Evolutionary conservation across 1,140 invertebrate genomes (phyloP).

Genomic region (Anagrus nilaparvatae): DNA sequence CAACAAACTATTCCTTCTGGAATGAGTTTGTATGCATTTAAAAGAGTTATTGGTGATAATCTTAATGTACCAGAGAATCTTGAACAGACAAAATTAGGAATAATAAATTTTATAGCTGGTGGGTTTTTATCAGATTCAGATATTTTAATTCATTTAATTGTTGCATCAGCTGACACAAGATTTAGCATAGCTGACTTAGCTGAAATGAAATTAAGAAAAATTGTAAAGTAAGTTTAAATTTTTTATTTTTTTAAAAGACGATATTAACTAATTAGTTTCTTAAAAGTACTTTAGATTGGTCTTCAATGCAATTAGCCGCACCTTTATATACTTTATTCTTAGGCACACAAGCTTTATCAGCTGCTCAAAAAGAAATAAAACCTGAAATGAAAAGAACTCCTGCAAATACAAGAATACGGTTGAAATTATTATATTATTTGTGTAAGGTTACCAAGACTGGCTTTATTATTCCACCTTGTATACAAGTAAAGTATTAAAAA

Average conservation of each 20-base stretch:
- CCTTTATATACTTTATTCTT: conserved; percentile 71
- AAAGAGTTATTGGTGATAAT: conserved; percentile 66
- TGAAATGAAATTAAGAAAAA: conserved; percentile 63
- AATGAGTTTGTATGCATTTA: conserved; percentile 68
- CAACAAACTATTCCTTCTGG: conserved; percentile 63
- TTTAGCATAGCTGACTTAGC: conserved; percentile 70
- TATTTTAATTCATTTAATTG: conserved; percentile 65
- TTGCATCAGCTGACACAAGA: conserved; percentile 78
- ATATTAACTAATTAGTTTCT: conserved; percentile 7
- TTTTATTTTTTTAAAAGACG: background rate
- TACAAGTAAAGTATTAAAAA: conserved; percentile 50
- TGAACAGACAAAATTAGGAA: conserved; percentile 67
- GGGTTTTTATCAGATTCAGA: conserved; percentile 68
- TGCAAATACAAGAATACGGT: conserved; percentile 67
- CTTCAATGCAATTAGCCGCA: conserved; percentile 51
- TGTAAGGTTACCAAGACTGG: conserved; percentile 68
- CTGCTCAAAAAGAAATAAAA: conserved; percentile 44
- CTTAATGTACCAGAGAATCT: conserved; percentile 70
- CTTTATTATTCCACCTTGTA: conserved; percentile 66
- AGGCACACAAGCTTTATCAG: conserved; percentile 51
- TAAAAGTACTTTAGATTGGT: conserved; percentile 67
- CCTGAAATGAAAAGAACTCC: conserved; percentile 58
- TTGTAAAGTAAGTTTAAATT: conserved; percentile 46
- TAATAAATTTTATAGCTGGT: conserved; percentile 71
- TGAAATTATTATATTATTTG: conserved; percentile 78